Conservation (phyloP, 1,140 invertebrate species). For the Dermatophagoides farinae region DNA sequence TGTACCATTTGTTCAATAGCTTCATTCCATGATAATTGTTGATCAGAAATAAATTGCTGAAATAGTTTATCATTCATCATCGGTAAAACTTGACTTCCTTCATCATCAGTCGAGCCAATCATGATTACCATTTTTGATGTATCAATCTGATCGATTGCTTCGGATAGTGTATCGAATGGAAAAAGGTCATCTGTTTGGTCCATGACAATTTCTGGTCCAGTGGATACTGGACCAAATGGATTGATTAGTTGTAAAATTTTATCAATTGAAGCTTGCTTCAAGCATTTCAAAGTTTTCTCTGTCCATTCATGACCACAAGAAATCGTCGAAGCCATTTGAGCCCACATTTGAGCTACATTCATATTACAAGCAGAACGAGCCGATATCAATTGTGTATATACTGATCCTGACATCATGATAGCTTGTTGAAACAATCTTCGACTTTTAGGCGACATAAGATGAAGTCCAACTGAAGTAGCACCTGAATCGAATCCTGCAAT, state of each 20-base stretch:
- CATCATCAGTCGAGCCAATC: background rate
- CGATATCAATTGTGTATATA: background rate
- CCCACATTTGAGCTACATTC: background rate
- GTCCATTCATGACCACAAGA: background rate
- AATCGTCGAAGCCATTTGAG: background rate
- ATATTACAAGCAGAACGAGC: background rate
- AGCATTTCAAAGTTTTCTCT: background rate
- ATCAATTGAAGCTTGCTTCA: background rate
- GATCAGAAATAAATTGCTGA: background rate
- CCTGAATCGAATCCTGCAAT: constrained; percentile 31
- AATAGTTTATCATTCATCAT: background rate
- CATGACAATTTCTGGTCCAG: background rate
- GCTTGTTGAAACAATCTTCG: constrained; percentile 54
- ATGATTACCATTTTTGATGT: background rate
- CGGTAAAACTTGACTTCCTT: background rate
- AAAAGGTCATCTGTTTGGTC: background rate
- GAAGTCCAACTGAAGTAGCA: constrained; percentile 39
- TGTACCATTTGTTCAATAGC: background rate
- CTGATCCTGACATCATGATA: constrained; percentile 37
- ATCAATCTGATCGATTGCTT: background rate
- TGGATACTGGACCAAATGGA: background rate
- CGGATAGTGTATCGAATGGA: background rate
- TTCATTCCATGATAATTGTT: background rate
- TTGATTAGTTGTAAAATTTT: background rate
- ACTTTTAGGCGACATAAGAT: constrained; percentile 35